Percentiles rank a stretch among this genome's conserved stretches.
phyloP scores from a whole-genome alignment of 2,888 invertebrate species.

The Callyntrura guangdongensis region DNA sequence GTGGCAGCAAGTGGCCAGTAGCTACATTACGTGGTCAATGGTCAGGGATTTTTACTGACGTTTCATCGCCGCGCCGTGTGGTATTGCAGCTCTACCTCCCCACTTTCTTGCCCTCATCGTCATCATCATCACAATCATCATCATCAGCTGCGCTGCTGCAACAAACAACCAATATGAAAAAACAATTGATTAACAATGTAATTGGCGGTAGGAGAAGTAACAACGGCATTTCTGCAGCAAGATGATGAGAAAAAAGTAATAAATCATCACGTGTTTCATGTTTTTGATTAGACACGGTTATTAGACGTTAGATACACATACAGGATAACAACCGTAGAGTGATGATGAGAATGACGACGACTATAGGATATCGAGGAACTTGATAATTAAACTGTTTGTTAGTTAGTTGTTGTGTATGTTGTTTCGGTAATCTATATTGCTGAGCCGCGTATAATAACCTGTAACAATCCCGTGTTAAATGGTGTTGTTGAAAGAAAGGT shows the following conservation, averaged over 20 bases:
- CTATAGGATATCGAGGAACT: background rate
- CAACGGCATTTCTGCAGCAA: conserved; percentile 26
- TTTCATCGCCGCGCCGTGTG: no score
- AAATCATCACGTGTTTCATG: conserved; percentile 41
- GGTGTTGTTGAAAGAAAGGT: conserved; percentile 29
- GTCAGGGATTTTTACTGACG: no score
- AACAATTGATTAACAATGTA: conserved; percentile 57
- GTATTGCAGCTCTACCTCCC: no score
- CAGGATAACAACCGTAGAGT: background rate
- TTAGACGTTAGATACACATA: background rate
- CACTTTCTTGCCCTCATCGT: background rate
- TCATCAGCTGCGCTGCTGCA: background rate
- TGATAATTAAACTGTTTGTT: conserved; percentile 48
- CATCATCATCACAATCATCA: background rate
- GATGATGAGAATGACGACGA: conserved; percentile 17
- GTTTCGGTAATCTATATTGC: no score
- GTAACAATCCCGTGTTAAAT: background rate
- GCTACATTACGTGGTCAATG: no score
- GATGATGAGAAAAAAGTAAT: conserved; percentile 2
- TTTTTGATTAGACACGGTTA: background rate
- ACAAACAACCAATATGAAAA: background rate
- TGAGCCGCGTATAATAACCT: background rate
- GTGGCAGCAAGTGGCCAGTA: no score
- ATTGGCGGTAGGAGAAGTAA: background rate
- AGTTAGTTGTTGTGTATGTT: background rate